Conservation (phyloP, 2,113 vertebrate genomes). For the Percopsis transmontana region DNA sequence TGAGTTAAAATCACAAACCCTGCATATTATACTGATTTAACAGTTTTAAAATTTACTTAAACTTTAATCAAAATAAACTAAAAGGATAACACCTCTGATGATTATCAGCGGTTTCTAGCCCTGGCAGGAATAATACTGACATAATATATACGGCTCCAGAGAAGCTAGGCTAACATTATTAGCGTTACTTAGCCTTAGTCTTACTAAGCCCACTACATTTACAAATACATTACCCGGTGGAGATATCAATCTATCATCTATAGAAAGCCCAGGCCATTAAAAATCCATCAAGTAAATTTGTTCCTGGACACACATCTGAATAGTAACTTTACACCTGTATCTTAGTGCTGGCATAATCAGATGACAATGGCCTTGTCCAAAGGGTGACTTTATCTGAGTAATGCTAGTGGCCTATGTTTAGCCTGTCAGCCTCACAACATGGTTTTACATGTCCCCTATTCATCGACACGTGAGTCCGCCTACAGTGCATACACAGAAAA, state of each 20-base stretch:
- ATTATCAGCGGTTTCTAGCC: not conserved
- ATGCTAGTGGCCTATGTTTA: slow-evolving; percentile 61
- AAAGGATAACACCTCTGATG: no score
- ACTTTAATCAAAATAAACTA: no score
- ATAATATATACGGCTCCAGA: slow-evolving; percentile 46
- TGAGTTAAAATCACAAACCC: not conserved
- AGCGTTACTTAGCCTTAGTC: slow-evolving; percentile 7
- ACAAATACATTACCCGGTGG: slow-evolving; percentile 50
- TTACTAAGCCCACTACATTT: slow-evolving; percentile 39
- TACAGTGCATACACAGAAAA: slow-evolving; percentile 8
- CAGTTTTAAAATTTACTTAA: no score
- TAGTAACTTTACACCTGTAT: slow-evolving; percentile 65
- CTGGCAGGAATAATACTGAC: slow-evolving; percentile 44
- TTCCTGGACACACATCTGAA: slow-evolving; percentile 51
- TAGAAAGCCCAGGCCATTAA: slow-evolving; percentile 62
- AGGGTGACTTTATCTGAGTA: slow-evolving; percentile 51
- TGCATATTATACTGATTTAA: no score
- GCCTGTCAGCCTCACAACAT: slow-evolving; percentile 49
- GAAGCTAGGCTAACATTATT: slow-evolving; percentile 46
- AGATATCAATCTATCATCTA: slow-evolving; percentile 57
- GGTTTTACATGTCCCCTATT: slow-evolving; percentile 59
- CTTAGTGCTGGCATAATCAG: slow-evolving; percentile 61
- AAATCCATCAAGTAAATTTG: slow-evolving; percentile 69
- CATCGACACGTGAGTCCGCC: slow-evolving; percentile 35
- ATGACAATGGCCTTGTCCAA: slow-evolving; percentile 57